Base-by-base conservation (phyloP, 92 coral and sea anemone genomes). In the Anthopleura xanthogrammica region DNA sequence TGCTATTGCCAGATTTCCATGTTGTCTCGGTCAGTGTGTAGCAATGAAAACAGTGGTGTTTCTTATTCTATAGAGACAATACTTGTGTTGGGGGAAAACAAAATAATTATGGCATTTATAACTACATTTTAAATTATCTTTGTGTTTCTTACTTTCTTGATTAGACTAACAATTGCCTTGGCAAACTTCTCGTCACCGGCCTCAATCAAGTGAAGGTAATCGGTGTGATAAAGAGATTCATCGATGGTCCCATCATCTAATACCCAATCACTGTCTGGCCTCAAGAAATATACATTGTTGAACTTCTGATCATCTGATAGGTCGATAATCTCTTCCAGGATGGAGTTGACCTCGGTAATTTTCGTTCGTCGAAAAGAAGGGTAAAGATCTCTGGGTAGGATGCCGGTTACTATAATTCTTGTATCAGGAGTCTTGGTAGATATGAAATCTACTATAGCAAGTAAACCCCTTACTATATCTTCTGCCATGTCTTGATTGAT, bases 111-210 rank as follows among this genome's bases (percentile, higher is more conserved):
- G 58, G 11, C 10, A 12, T 29, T 29, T 29, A 42, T 75, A 22
- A 16, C 78, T 42, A 75, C 56, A 50, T 24, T 29, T 8, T 68
- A 2, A n/a, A 13, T 68, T 36, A 68, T n/a, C 36, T 68, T 68
- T 12, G 13, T 1, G 74, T 12, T 75, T 68, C 74, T 68, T 48
- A 86, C 90, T 64, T 91, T 88, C 77, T 84, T 84, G 50, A 92
- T 87, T 86, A 90, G 87, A 41, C 83, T 90, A 55, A 73, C 82
- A 62, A 96, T 92, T 13, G 93, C 87, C 46, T 89, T 92, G 0
- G 98, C 98, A 56, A 96, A 90, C 90, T 96, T 96, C 76, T 92
- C 95, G 55, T 96, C 93, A 7, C 99, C 99, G 1, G 89, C 97
- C 60, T 96, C 99, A 12, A 92, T 91, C 66, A 96, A 88, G 65